A percentile compares a stretch with the other conserved stretches of the same genome.
phyloP scores from a whole-genome alignment of 2,888 invertebrate genomes.

The Bhutanitis thaidina region DNA sequence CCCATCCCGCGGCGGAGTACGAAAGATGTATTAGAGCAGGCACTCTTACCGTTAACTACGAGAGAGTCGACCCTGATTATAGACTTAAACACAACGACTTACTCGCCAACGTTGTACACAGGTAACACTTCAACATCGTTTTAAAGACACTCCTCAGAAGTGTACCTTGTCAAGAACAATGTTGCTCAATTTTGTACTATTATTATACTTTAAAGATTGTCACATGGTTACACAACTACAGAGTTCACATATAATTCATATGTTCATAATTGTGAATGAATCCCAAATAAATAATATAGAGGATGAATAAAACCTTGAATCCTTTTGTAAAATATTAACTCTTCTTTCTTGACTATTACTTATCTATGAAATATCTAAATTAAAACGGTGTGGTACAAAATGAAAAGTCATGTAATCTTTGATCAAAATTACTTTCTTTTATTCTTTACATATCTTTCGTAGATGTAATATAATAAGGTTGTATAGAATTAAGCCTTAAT shows the following conservation, averaged over 20 bases:
- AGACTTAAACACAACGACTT: slow-evolving; percentile 95
- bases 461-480: slow-evolving; percentile 11
- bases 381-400: slow-evolving; percentile 17
- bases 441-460: slow-evolving; percentile 1
- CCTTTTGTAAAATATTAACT: slow-evolving; percentile 19
- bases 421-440: neutral
- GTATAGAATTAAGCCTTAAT: slow-evolving; percentile 27
- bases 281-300: slow-evolving; percentile 4
- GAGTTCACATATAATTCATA: slow-evolving; percentile 2
- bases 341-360: slow-evolving; percentile 5
- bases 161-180: neutral
- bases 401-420: neutral
- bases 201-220: neutral
- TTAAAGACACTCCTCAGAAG: neutral
- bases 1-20: slow-evolving; percentile 96
- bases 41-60: slow-evolving; percentile 95
- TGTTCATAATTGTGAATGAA: slow-evolving; percentile 3
- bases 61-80: slow-evolving; percentile 94
- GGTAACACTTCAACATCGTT: slow-evolving; percentile 75
- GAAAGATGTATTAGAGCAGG: slow-evolving; percentile 95
- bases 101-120: slow-evolving; percentile 95
- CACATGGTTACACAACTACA: neutral
- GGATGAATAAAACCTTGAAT: slow-evolving; percentile 9
- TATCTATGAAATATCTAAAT: slow-evolving; percentile 8
- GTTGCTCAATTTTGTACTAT: no score